These are phyloP conservation scores for Nymphalis urticae DNA, from an alignment of 2,888 invertebrate genomes.

Conservation along the genomic window DNA sequence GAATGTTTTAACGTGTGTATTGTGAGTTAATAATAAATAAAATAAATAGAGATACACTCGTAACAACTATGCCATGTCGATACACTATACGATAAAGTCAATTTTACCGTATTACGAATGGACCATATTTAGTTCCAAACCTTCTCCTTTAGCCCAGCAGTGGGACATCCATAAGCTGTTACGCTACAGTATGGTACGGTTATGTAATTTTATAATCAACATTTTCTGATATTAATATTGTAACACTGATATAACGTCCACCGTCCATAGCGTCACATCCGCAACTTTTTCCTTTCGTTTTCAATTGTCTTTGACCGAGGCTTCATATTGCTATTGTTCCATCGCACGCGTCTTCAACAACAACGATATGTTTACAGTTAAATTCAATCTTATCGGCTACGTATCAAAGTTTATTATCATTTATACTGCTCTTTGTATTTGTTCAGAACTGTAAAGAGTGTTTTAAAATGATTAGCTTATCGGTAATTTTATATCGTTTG, in stretches of 20 bases:
- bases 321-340: slow-evolving; percentile 68
- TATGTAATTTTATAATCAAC: slow-evolving; percentile 1
- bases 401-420: slow-evolving; percentile 13
- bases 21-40: too few species aligned
- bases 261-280: slow-evolving; percentile 62
- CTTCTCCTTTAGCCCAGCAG: too few species aligned
- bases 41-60: too few species aligned
- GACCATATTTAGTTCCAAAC: neutral
- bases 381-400: neutral
- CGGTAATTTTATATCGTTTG: slow-evolving; percentile 19
- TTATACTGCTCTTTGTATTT: slow-evolving; percentile 1
- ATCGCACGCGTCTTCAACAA: slow-evolving; percentile 17
- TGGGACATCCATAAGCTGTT: too few species aligned
- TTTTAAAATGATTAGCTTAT: slow-evolving; percentile 16
- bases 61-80: too few species aligned
- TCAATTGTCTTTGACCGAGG: slow-evolving; percentile 78
- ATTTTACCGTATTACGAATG: too few species aligned
- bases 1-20: too few species aligned
- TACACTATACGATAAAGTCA: neutral
- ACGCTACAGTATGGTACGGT: too few species aligned
- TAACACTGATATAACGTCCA: slow-evolving; percentile 41
- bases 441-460: neutral
- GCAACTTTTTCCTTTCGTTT: slow-evolving; percentile 71
- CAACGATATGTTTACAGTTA: slow-evolving; percentile 5
- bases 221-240: neutral